Base-by-base conservation (phyloP, 92 coral and sea anemone genomes). In the Desmophyllum pertusum region DNA sequence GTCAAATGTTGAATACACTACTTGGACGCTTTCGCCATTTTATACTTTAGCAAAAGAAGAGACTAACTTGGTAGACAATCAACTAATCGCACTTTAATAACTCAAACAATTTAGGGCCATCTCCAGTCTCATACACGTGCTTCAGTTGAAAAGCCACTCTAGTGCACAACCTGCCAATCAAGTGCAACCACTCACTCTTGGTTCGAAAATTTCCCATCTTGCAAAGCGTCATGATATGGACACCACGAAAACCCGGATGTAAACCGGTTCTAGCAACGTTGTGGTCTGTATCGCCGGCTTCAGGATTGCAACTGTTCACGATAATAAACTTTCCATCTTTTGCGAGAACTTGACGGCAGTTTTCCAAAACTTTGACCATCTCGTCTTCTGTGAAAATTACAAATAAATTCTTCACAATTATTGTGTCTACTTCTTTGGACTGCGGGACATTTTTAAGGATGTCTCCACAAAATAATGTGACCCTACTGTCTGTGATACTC, bases 281-380 rank as follows among this genome's bases (percentile, higher is more conserved):
- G 50, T 69, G 85, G 14, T 68, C 53, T n/a, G 77, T 81, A 39
- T 50, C 68, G 13, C 85, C 51, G 1, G 76, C 77, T 51, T 81
- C 77, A 5, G 85, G 85, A 55, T 68, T 81, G 52, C 85, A 81
- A 9, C 76, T 68, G 67, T 81, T 81, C 9, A 81, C 77, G n/a
- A 81, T 81, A 18, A 81, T 36, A 68, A 81, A 81, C 67, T 50
- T 81, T 25, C 85, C 85, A 23, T 37, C 68, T 23, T 51, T 67
- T 17, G 65, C 51, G 2, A 81, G 85, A 38, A 81, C 77, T 23
- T 69, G 25, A 50, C 67, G 48, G 30, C 85, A 81, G 68, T 25
- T 68, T 69, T 81, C 53, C 51, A 81, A 68, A 23, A 70, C 77
- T 38, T 81, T 81, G 37, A 81, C 19, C 85, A 81, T 69, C 51